phyloP scores from a whole-genome alignment of 2,113 vertebrate genomes.

The Alectura lathami region DNA sequence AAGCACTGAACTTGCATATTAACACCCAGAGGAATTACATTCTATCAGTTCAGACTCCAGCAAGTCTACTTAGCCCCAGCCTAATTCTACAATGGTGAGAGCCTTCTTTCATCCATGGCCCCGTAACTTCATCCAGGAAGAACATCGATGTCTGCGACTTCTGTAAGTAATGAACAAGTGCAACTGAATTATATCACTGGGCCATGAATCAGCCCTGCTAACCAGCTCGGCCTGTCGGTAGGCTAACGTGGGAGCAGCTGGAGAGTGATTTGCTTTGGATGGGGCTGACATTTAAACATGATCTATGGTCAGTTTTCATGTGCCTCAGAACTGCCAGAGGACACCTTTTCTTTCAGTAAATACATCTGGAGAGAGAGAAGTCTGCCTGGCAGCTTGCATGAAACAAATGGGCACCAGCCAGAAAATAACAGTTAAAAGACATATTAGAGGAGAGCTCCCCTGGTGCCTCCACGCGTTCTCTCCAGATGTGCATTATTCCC shows the following conservation, averaged over 20 bases:
- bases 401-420: not conserved
- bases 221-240: not conserved
- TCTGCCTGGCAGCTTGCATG: not conserved
- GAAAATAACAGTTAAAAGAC: not conserved
- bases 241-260: not conserved
- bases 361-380: not conserved
- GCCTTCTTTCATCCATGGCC: not conserved
- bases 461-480: not conserved
- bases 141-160: not conserved
- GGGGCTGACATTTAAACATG: not conserved
- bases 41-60: not conserved
- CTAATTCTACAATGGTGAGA: not conserved
- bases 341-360: not conserved
- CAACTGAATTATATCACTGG: not conserved
- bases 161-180: not conserved
- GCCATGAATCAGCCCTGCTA: not conserved
- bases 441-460: not conserved
- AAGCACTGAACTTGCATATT: not conserved
- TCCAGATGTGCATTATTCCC: accelerated
- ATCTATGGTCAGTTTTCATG: not conserved
- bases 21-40: not conserved
- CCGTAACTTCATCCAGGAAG: not conserved
- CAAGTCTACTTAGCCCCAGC: not conserved
- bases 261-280: not conserved
- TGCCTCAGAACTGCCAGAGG: not conserved